Evolutionary conservation across 2,113 vertebrate species (phyloP).

Genomic region (Odocoileus virginianus): DNA sequence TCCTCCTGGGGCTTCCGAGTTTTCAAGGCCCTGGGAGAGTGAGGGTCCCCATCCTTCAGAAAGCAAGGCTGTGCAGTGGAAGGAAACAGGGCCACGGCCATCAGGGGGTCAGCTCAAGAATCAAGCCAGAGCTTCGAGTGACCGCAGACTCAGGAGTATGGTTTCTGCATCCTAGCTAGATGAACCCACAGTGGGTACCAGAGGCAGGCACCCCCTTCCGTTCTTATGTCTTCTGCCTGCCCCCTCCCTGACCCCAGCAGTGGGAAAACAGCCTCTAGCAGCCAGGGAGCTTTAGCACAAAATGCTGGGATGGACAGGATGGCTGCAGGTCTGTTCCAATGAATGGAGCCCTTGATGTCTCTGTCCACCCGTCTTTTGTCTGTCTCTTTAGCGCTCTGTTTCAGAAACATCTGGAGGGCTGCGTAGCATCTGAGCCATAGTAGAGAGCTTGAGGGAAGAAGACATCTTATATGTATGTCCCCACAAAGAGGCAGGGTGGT

Average conservation of each 20-base stretch:
- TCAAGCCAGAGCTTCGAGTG: not conserved
- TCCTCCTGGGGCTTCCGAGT: not conserved
- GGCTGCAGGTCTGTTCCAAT: conserved; percentile 58
- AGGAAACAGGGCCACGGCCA: not conserved
- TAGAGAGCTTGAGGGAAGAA: conserved; percentile 71
- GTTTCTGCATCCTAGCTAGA: conserved; percentile 16
- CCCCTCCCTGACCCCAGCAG: not conserved
- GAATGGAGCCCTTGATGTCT: conserved; percentile 72
- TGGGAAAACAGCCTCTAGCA: conserved; percentile 34
- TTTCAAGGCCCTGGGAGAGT: not conserved
- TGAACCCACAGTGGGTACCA: not conserved
- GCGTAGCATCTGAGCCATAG: conserved; percentile 33
- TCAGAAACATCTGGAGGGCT: conserved; percentile 75
- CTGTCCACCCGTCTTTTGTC: conserved; percentile 62
- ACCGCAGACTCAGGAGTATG: not conserved
- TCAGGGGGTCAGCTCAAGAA: not conserved
- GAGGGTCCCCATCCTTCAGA: not conserved
- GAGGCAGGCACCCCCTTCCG: not conserved
- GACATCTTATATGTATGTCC: conserved; percentile 56
- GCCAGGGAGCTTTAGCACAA: conserved; percentile 58
- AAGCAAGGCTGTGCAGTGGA: not conserved
- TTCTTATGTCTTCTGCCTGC: not conserved
- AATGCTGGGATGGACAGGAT: conserved; percentile 47
- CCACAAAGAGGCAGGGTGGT: conserved; percentile 51
- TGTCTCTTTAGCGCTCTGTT: conserved; percentile 76